Percentiles rank a stretch among this genome's conserved stretches.
phyloP scores from a whole-genome alignment of 2,888 invertebrate genomes.

The Ametastegia equiseti region DNA sequence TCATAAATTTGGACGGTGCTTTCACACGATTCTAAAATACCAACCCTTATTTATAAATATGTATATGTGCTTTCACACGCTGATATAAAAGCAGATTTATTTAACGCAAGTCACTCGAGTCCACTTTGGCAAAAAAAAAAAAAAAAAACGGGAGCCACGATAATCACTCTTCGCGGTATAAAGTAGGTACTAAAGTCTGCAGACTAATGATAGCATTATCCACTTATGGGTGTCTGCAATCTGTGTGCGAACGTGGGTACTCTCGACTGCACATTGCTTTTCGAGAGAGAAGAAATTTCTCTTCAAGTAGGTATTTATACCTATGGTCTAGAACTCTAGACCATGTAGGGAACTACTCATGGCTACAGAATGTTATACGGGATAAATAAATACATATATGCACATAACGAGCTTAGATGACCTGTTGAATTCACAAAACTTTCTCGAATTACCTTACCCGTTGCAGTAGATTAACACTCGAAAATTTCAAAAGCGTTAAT shows the following conservation, averaged over 20 bases:
- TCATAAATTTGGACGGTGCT: background rate
- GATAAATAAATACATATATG: background rate
- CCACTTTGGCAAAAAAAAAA: background rate
- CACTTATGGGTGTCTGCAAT: background rate
- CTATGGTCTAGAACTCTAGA: background rate
- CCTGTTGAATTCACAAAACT: slow-evolving; percentile 25
- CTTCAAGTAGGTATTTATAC: background rate
- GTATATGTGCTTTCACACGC: background rate
- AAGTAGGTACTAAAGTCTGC: slow-evolving; percentile 12
- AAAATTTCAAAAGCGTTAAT: background rate
- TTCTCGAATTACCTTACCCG: background rate
- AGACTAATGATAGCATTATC: slow-evolving; percentile 17
- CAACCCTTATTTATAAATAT: background rate
- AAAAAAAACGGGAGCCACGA: background rate
- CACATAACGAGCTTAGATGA: background rate
- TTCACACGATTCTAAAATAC: background rate
- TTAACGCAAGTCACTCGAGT: background rate
- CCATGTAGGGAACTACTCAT: background rate
- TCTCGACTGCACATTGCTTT: background rate
- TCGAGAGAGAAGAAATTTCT: background rate
- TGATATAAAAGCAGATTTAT: slow-evolving; percentile 12
- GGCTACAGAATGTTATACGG: background rate
- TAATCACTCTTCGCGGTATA: background rate
- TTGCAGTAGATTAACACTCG: background rate
- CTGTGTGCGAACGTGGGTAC: background rate